phyloP scores from a whole-genome alignment of 2,113 vertebrate species.

The Platycercus adscitus region DNA sequence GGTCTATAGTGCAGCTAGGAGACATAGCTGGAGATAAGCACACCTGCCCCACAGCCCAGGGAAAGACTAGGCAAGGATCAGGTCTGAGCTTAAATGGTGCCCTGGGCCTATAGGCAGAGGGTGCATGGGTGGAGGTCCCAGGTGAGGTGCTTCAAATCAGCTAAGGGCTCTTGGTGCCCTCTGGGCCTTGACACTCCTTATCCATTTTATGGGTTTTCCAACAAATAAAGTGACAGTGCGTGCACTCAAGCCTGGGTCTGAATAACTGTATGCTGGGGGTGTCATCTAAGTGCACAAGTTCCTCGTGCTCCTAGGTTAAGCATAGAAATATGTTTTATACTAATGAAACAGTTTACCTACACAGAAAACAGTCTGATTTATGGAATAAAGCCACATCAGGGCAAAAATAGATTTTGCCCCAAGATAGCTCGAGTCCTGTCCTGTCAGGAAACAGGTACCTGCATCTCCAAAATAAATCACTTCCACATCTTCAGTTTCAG shows the following conservation, averaged over 20 bases:
- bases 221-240: not conserved
- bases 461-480: not conserved
- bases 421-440: not conserved
- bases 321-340: not conserved
- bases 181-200: not conserved
- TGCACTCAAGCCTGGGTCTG: not conserved
- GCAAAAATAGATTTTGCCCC: not conserved
- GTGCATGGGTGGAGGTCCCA: fast-evolving
- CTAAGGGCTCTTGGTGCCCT: not conserved
- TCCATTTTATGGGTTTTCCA: not conserved
- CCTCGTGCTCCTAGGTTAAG: not conserved
- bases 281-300: not conserved
- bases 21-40: fast-evolving
- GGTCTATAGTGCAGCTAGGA: not conserved
- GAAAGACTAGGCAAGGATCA: fast-evolving
- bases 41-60: fast-evolving
- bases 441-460: not conserved
- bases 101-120: not conserved
- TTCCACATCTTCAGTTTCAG: not conserved
- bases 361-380: not conserved
- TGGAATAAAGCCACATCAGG: not conserved
- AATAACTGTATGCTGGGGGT: not conserved
- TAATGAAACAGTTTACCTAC: not conserved
- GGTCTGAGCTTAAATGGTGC: not conserved
- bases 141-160: not conserved